Base-by-base conservation (phyloP, 2,888 invertebrate genomes). In the Arrhopalites spinosus region DNA sequence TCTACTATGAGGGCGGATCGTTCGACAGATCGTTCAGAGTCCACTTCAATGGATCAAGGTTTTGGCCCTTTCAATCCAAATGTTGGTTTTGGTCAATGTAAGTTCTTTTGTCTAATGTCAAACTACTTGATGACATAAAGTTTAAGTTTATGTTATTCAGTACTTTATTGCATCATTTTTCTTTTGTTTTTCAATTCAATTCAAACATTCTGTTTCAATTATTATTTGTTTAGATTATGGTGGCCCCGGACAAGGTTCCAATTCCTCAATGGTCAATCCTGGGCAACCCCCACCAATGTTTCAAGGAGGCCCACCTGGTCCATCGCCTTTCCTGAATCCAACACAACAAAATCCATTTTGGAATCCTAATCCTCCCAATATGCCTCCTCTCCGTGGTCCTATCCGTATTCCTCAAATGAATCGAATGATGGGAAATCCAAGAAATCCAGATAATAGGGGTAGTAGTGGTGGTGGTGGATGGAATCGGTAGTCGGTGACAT, bases 261-360 rank as follows among this genome's bases (percentile, higher is more conserved):
- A 74, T 78, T 5, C 77, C 79, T 23, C 20, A 23, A 23, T 8
- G 17, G 20, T 1, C 11, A 17, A 17, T 53, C 59, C 17, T 7
- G 23, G 25, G 11, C 36, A 36, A 36, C 36, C 61, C 0, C 36
- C 72, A 30, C 70, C 29, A 67, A 71, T 73, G 61, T 70, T 15
- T 50, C 25, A 15, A 36, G 74, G 30, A 7, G 36, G 36, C 36
- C 78, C 80, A 25, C 72, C 74, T 30, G 80, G 78, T 13, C 80
- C 79, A 13, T 78, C 79, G 1, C 78, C 79, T 20, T 81, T 80
- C 70, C 75, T 80, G 8, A 79, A 81, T 69, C 81, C 80, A 25
- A 70, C 80, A 17, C 79, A n/a, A n/a, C n/a, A 75, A 50, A 80
- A 80, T 78, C 82, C 81, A n/a, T 82, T 81, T 67, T 81, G 81